Percentiles rank a stretch among this genome's conserved stretches.
These are phyloP conservation scores for Bombus pascuorum DNA, from an alignment of 1,140 invertebrate genomes.

Conservation along the genomic window DNA sequence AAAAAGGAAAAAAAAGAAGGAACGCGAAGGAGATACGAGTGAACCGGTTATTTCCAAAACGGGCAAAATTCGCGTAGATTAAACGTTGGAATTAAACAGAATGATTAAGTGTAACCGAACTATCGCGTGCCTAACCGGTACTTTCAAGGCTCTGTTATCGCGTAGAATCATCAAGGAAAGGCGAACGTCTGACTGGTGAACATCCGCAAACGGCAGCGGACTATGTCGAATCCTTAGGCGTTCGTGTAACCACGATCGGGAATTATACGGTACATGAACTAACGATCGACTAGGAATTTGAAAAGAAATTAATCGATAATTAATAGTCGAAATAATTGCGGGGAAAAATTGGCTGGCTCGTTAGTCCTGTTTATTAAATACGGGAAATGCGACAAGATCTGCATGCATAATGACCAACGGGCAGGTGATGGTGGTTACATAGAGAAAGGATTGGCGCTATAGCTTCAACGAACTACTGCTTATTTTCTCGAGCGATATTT, in stretches of 20 bases:
- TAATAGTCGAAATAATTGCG: constrained; percentile 19
- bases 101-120: constrained; percentile 37
- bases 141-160: constrained; percentile 22
- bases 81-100: not conserved
- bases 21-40: not conserved
- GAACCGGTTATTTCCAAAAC: not conserved
- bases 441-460: not conserved
- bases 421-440: constrained; percentile 19
- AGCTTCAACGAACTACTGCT: not conserved
- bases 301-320: constrained; percentile 28
- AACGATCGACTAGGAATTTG: constrained; percentile 19
- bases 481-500: not conserved
- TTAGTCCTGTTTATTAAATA: constrained; percentile 38
- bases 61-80: not conserved
- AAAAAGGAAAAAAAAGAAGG: rapidly evolving
- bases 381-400: constrained; percentile 50
- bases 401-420: constrained; percentile 24
- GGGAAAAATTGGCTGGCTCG: constrained; percentile 19
- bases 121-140: constrained; percentile 24
- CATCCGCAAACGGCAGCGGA: constrained; percentile 29
- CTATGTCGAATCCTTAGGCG: not conserved
- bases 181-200: constrained; percentile 14
- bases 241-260: not conserved
- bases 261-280: constrained; percentile 9
- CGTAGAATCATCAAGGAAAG: constrained; percentile 6